These are phyloP conservation scores for Camelus dromedarius DNA, from an alignment of 2,113 vertebrate genomes.

Conservation along the genomic window DNA sequence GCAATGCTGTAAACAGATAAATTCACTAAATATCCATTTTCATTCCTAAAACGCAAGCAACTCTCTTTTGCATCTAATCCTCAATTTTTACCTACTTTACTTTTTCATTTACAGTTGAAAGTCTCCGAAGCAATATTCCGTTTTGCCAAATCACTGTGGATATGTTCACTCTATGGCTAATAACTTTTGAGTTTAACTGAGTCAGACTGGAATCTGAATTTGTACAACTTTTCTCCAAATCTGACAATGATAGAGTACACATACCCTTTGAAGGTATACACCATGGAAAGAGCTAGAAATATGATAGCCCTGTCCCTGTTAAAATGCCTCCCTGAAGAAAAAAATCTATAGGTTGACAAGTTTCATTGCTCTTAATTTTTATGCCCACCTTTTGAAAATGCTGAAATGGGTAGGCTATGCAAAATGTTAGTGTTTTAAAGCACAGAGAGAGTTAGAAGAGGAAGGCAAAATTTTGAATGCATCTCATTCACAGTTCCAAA, in stretches of 20 bases:
- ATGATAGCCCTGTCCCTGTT: not conserved
- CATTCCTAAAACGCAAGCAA: not conserved
- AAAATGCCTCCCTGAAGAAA: slow-evolving; percentile 10
- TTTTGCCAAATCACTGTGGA: not conserved
- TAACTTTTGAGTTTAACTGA: slow-evolving; percentile 4
- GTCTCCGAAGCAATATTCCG: slow-evolving; percentile 14
- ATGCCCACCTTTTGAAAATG: slow-evolving; percentile 31
- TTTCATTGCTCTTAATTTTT: slow-evolving; percentile 48
- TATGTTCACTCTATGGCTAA: slow-evolving; percentile 20
- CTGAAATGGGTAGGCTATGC: not conserved
- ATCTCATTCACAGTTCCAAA: not conserved
- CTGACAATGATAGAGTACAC: not conserved
- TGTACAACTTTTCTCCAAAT: not conserved
- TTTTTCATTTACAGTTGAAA: slow-evolving; percentile 34
- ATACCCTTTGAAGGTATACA: not conserved
- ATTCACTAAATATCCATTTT: slow-evolving; percentile 15
- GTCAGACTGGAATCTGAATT: not conserved
- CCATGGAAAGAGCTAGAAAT: not conserved
- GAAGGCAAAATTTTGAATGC: not conserved
- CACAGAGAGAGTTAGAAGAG: not conserved
- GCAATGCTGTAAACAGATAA: not conserved
- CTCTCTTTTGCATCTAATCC: slow-evolving; percentile 32
- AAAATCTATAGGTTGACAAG: not conserved
- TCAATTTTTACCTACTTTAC: slow-evolving; percentile 21
- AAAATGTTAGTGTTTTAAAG: not conserved